Evolutionary conservation across 2,888 invertebrate species (phyloP).

Genomic region (Heliothis peltigera): DNA sequence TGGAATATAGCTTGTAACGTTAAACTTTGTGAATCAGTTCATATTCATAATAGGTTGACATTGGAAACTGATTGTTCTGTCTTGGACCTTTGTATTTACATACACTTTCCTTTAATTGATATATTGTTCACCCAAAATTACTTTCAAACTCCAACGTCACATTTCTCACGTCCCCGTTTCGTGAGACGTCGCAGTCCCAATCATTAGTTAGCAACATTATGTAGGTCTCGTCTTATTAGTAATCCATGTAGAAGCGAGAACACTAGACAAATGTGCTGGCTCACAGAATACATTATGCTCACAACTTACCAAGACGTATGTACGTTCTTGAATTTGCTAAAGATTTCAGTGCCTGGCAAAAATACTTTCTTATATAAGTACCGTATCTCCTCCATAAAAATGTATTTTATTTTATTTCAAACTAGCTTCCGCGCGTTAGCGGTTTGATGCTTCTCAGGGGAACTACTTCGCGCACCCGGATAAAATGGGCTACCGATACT

Average conservation of each 20-base stretch:
- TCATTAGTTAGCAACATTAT: background rate
- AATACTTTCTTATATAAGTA: conserved; percentile 1
- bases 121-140: background rate
- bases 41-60: background rate
- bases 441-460: too few relatives aligned
- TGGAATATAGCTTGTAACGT: background rate
- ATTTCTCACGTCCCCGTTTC: conserved; percentile 2
- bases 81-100: background rate
- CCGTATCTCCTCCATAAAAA: background rate
- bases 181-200: conserved; percentile 2
- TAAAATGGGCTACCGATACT: too few relatives aligned
- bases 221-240: background rate
- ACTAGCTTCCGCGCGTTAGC: too few relatives aligned
- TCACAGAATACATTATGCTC: conserved; percentile 7
- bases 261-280: background rate
- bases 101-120: background rate
- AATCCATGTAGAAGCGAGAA: conserved; percentile 7
- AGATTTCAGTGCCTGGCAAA: background rate
- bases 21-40: background rate
- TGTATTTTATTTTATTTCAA: too few relatives aligned
- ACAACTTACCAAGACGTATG: conserved; percentile 1
- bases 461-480: too few relatives aligned
- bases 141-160: conserved; percentile 1
- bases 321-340: background rate
- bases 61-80: background rate